These are phyloP conservation scores for Neosilurus mollespiculum DNA, from an alignment of 2,797 vertebrate genomes.

Conservation along the genomic window DNA sequence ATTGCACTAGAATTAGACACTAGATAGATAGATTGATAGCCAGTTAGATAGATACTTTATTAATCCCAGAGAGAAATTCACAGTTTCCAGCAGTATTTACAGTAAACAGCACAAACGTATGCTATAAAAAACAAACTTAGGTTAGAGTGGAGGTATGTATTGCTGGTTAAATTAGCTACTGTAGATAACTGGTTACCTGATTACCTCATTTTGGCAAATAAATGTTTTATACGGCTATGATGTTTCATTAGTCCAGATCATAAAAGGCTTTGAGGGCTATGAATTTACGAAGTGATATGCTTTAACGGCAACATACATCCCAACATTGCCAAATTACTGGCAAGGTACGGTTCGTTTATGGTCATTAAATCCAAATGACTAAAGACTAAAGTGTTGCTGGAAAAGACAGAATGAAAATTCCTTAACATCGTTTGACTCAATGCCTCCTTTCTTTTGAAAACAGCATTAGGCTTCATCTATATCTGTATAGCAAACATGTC, in stretches of 20 bases:
- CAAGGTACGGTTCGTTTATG: not conserved
- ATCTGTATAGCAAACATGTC: not conserved
- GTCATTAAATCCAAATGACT: not conserved
- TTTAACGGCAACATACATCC: not conserved
- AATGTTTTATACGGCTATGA: not conserved
- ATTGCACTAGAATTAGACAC: no score
- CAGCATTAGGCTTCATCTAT: not conserved
- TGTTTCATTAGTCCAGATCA: not conserved
- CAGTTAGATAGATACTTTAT: no score
- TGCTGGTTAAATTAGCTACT: no score
- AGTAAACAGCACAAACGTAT: no score
- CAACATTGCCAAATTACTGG: not conserved
- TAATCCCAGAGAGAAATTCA: no score
- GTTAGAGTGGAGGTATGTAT: no score
- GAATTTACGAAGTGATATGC: not conserved
- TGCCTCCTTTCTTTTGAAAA: not conserved
- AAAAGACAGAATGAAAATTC: not conserved
- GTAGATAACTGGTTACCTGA: no score
- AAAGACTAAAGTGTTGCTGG: not conserved
- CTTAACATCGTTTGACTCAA: no score
- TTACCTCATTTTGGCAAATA: no score
- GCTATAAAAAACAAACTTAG: no score
- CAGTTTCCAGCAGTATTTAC: no score
- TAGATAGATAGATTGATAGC: no score
- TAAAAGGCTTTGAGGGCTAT: not conserved